phyloP scores from a whole-genome alignment of 2,113 vertebrate species.

The Onychostruthus taczanowskii region DNA sequence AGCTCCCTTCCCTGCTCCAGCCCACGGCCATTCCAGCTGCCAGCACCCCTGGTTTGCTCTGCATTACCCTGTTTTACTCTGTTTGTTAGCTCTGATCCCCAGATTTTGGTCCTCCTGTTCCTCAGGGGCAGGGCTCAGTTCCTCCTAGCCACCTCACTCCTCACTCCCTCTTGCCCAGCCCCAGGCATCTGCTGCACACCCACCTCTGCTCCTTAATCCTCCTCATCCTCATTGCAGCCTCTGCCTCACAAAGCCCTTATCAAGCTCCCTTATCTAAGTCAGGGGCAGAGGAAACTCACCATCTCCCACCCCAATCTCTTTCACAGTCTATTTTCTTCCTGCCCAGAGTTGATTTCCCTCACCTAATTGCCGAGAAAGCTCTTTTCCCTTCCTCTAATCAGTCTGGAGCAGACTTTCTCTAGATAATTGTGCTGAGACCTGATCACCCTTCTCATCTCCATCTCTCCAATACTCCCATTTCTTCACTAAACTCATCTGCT shows the following conservation, averaged over 20 bases:
- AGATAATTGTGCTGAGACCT: constrained; percentile 44
- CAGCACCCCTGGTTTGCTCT: no score
- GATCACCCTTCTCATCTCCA: constrained; percentile 20
- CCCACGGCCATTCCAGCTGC: rapidly evolving
- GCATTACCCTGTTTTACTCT: background rate
- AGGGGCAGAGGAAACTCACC: background rate
- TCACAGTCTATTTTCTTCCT: background rate
- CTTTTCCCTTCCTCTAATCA: constrained; percentile 44
- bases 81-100: rapidly evolving
- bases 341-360: constrained; percentile 23
- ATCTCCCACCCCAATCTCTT: constrained; percentile 25
- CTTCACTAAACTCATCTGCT: constrained; percentile 11
- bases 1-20: background rate
- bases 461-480: constrained; percentile 4
- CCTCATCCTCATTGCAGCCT: background rate
- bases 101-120: rapidly evolving
- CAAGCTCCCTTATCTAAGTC: background rate
- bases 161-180: background rate
- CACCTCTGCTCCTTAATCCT: constrained; percentile 16
- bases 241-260: background rate
- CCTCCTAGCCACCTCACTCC: background rate
- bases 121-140: background rate
- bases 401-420: constrained; percentile 51
- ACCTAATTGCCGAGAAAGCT: constrained; percentile 53
- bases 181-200: background rate